Evolutionary conservation across 1,140 invertebrate species (phyloP).

Genomic region (Melipona quadrifasciata): DNA sequence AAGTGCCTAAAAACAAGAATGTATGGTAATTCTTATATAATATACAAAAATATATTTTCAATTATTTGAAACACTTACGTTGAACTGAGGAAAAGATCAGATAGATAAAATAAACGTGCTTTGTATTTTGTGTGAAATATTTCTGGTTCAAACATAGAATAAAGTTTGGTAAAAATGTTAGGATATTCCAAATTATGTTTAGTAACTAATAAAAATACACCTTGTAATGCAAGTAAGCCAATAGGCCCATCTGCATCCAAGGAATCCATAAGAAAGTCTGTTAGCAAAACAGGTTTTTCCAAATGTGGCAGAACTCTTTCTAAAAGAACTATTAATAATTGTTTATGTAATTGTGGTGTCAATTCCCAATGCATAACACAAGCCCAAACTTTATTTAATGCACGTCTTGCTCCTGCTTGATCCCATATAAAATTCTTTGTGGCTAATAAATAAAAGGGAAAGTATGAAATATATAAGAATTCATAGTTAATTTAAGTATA

Average conservation of each 20-base stretch:
- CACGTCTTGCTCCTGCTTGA: conserved; percentile 74
- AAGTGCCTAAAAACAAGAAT: conserved; percentile 87
- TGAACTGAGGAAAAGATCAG: conserved; percentile 95
- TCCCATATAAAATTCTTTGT: conserved; percentile 76
- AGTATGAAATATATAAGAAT: conserved; percentile 10
- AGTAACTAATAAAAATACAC: conserved; percentile 94
- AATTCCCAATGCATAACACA: conserved; percentile 87
- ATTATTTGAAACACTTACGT: conserved; percentile 86
- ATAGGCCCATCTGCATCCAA: conserved; percentile 93
- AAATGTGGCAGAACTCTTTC: conserved; percentile 92
- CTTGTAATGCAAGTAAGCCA: conserved; percentile 95
- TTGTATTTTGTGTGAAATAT: conserved; percentile 96
- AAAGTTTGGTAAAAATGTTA: conserved; percentile 96
- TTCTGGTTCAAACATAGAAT: conserved; percentile 94
- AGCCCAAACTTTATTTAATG: conserved; percentile 87
- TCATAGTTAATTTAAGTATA: not conserved
- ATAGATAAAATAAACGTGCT: conserved; percentile 91
- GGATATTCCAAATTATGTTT: conserved; percentile 97
- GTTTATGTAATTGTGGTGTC: conserved; percentile 87
- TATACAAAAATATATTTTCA: not conserved
- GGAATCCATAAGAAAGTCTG: conserved; percentile 96
- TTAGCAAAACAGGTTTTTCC: conserved; percentile 90
- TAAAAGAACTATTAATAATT: conserved; percentile 90
- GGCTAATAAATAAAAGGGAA: conserved; percentile 40
- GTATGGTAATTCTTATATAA: not conserved